Conservation (phyloP, 2,113 vertebrate genomes). For the Phyllostomus hastatus region DNA sequence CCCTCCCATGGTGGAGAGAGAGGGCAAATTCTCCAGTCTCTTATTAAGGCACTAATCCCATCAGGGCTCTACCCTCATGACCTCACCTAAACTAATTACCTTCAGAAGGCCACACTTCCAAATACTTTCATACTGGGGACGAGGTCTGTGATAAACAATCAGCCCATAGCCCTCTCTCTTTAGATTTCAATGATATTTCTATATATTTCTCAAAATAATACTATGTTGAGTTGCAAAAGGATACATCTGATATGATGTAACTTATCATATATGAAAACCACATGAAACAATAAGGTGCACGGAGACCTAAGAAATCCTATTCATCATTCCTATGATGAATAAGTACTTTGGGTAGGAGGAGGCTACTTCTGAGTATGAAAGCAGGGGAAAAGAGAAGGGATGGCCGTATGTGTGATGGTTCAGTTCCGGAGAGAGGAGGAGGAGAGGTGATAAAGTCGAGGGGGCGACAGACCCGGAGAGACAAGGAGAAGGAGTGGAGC, state of each 20-base stretch:
- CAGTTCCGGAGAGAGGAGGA: background rate
- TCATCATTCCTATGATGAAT: no score
- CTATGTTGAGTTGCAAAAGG: background rate
- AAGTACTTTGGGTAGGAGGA: background rate
- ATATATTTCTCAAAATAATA: background rate
- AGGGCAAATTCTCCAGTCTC: background rate
- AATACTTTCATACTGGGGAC: background rate
- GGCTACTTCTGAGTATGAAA: background rate
- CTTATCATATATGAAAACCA: background rate
- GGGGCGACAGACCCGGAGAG: background rate
- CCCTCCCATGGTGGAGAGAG: background rate
- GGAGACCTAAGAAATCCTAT: background rate
- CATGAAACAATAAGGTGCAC: background rate
- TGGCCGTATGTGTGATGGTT: background rate
- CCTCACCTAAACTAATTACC: background rate
- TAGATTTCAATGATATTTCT: background rate
- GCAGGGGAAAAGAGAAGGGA: background rate
- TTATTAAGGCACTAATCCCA: background rate
- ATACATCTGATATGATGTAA: background rate
- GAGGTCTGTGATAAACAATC: no score
- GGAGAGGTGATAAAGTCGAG: background rate
- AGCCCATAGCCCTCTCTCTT: background rate
- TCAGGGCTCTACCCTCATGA: background rate
- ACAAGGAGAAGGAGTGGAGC: background rate
- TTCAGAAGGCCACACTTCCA: background rate